Conservation (phyloP, 2,888 invertebrate species). For the Cataglyphis rosenhaueri region DNA sequence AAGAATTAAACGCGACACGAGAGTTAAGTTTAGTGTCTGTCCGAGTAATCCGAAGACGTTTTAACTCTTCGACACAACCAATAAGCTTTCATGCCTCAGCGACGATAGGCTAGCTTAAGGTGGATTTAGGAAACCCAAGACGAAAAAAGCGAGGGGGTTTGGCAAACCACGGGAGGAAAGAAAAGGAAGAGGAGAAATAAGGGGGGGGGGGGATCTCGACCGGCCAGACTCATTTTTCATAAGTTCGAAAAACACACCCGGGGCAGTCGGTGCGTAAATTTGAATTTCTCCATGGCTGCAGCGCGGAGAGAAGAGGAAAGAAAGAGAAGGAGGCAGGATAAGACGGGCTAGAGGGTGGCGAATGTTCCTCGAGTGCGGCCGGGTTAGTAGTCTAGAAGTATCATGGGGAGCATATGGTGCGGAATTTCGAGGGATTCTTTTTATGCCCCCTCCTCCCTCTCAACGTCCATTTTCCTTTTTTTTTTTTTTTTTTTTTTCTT, state of each 20-base stretch:
- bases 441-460: slow-evolving; percentile 28
- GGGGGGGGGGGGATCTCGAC: slow-evolving; percentile 28
- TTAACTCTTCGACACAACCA: slow-evolving; percentile 47
- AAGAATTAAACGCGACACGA: slow-evolving; percentile 46
- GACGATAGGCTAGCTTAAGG: background rate
- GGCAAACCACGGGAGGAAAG: background rate
- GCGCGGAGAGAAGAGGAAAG: background rate
- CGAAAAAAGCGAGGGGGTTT: background rate
- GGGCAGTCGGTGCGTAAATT: slow-evolving; percentile 80
- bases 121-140: slow-evolving; percentile 16
- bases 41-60: slow-evolving; percentile 11
- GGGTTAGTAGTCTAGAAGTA: slow-evolving; percentile 58
- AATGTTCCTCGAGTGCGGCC: slow-evolving; percentile 39
- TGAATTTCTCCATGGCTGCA: slow-evolving; percentile 80
- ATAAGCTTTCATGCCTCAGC: slow-evolving; percentile 21
- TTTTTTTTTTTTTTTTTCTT: slow-evolving; percentile 15
- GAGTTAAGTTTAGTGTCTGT: slow-evolving; percentile 22
- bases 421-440: slow-evolving; percentile 81
- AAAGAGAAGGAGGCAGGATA: slow-evolving; percentile 44
- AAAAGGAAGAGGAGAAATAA: slow-evolving; percentile 17
- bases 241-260: slow-evolving; percentile 81
- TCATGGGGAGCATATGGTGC: slow-evolving; percentile 80
- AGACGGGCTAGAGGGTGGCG: slow-evolving; percentile 26
- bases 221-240: slow-evolving; percentile 83
- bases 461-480: slow-evolving; percentile 28